A percentile compares a stretch with the other conserved stretches of the same genome.
These are phyloP conservation scores for Cyclargus thomasi DNA, from an alignment of 1,140 invertebrate genomes.

Conservation along the genomic window DNA sequence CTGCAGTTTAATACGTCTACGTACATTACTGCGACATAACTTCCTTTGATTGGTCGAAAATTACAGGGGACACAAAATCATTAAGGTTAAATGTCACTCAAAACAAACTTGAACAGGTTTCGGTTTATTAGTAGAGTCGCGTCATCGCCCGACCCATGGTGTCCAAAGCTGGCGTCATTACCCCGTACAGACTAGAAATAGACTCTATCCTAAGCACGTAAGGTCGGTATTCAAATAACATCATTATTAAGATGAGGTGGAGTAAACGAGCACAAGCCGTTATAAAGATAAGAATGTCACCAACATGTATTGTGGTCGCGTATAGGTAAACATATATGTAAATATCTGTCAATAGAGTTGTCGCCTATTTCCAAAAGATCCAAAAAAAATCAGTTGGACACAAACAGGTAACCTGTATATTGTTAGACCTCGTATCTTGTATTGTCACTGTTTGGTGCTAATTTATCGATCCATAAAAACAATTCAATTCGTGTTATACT, in stretches of 20 bases:
- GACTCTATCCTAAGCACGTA: conserved; percentile 27
- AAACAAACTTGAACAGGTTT: conserved; percentile 39
- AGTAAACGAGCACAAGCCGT: conserved; percentile 55
- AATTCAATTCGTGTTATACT: background rate
- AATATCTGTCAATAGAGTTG: background rate
- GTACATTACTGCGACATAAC: background rate
- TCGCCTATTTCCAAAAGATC: background rate
- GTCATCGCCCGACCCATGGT: conserved; percentile 50
- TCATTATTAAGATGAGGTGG: conserved; percentile 29
- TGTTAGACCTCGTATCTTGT: background rate
- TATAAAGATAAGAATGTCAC: conserved; percentile 52
- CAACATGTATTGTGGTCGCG: conserved; percentile 42
- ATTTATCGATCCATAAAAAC: background rate
- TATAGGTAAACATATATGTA: conserved; percentile 1
- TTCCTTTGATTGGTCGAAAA: conserved; percentile 1
- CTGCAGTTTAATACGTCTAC: background rate
- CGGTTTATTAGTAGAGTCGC: conserved; percentile 47
- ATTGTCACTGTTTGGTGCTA: background rate
- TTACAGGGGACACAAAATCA: background rate
- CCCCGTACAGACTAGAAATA: conserved; percentile 22
- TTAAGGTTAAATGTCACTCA: conserved; percentile 27
- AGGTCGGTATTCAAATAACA: conserved; percentile 24
- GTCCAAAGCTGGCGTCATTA: conserved; percentile 37
- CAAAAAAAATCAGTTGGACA: background rate
- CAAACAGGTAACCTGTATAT: background rate